These are phyloP conservation scores for Hetaerina titia DNA, from an alignment of 2,888 invertebrate genomes.

Conservation along the genomic window DNA sequence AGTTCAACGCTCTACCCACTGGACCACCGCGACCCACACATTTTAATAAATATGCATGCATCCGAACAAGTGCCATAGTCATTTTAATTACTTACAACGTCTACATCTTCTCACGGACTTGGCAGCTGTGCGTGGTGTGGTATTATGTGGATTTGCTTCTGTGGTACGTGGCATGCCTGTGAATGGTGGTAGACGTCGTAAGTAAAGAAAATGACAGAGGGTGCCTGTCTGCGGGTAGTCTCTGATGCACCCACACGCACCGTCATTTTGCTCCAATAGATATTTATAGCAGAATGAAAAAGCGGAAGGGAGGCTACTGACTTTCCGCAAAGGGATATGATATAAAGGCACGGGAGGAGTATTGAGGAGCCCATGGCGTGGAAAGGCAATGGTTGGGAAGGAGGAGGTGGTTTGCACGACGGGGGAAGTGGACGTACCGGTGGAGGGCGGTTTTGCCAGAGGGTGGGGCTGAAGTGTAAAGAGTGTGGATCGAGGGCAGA, in stretches of 20 bases:
- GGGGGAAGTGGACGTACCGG: neutral
- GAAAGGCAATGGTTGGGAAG: neutral
- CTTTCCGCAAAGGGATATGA: neutral
- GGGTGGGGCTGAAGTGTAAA: too few relatives aligned
- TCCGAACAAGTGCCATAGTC: too few relatives aligned
- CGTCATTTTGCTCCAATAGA: neutral
- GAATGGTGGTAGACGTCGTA: neutral
- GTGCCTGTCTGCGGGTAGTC: neutral
- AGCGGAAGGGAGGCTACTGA: neutral
- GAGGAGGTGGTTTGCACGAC: neutral
- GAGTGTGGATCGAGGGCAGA: too few relatives aligned
- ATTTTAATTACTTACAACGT: too few relatives aligned
- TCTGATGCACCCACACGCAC: neutral
- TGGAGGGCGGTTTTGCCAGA: neutral
- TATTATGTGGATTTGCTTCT: too few relatives aligned
- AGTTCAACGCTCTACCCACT: too few relatives aligned
- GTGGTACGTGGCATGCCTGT: too few relatives aligned
- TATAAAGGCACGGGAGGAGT: neutral
- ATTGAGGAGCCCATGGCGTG: neutral
- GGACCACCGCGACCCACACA: too few relatives aligned
- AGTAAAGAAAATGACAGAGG: constrained; percentile 39
- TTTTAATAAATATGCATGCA: too few relatives aligned
- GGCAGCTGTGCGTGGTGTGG: too few relatives aligned
- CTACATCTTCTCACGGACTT: too few relatives aligned
- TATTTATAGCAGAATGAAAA: neutral